Conservation (phyloP, 2,888 invertebrate species). For the Gastracanthus pulcherrimus region DNA sequence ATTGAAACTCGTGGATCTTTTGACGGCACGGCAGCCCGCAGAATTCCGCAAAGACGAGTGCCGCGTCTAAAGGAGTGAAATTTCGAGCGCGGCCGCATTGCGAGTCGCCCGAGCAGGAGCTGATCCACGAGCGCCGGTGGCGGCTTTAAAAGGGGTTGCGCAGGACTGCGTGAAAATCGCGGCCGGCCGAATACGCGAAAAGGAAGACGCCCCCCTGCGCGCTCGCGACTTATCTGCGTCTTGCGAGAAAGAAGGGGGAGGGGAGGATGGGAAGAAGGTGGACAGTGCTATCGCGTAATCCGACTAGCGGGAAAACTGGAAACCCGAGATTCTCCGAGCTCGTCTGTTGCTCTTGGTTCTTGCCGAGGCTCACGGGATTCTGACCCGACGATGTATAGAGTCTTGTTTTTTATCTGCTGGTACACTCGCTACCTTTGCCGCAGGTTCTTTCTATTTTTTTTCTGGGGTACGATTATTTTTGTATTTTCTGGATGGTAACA, state of each 20-base stretch:
- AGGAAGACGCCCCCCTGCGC: background rate
- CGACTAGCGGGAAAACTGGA: slow-evolving; percentile 1
- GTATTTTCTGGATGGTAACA: background rate
- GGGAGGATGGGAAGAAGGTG: background rate
- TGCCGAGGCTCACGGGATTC: background rate
- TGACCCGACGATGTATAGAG: background rate
- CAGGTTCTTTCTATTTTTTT: background rate
- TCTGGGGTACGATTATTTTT: background rate
- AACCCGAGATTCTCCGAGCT: slow-evolving; percentile 5
- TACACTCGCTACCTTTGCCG: background rate
- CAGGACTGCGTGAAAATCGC: slow-evolving; percentile 50
- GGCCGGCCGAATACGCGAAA: slow-evolving; percentile 12
- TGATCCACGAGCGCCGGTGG: background rate
- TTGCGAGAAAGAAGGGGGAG: background rate
- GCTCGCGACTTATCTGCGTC: slow-evolving; percentile 26
- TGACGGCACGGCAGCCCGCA: background rate
- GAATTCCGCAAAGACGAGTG: background rate
- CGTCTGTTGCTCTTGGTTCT: background rate
- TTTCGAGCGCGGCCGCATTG: slow-evolving; percentile 3
- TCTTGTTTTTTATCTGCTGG: background rate
- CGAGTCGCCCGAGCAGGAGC: slow-evolving; percentile 12
- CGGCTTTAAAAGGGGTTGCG: slow-evolving; percentile 6
- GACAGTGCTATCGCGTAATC: background rate
- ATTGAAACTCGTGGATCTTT: too few species aligned
- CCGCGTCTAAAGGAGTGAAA: background rate